phyloP scores from a whole-genome alignment of 1,140 invertebrate species.

The Maniola jurtina region DNA sequence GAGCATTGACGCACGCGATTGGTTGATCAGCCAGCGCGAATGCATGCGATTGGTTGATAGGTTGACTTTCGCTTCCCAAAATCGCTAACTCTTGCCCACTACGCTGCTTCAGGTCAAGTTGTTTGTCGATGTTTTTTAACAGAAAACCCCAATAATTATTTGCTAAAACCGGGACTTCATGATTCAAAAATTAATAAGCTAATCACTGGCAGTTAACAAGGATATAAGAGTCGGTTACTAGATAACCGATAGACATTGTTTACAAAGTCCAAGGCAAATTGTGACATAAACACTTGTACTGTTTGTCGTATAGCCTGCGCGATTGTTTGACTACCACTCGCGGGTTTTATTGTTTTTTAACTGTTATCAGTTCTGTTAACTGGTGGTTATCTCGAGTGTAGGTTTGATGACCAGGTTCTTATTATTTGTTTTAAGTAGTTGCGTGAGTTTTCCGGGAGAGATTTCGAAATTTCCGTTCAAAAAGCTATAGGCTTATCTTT shows the following conservation, averaged over 20 bases:
- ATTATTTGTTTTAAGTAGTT: neutral
- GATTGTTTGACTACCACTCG: slow-evolving; percentile 3
- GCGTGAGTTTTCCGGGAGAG: neutral
- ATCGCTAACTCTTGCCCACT: too few species aligned
- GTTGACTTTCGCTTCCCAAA: too few species aligned
- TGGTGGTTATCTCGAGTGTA: neutral
- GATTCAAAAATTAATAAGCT: too few species aligned
- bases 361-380: neutral
- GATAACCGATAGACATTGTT: slow-evolving; percentile 3
- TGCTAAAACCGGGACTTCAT: too few species aligned
- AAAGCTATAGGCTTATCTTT: too few species aligned
- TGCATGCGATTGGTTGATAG: too few species aligned
- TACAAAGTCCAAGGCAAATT: slow-evolving; percentile 3
- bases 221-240: neutral
- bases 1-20: too few species aligned
- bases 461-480: neutral
- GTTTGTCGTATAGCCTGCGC: neutral
- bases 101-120: too few species aligned
- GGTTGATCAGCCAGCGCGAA: too few species aligned
- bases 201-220: neutral
- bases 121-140: too few species aligned
- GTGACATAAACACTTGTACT: slow-evolving; percentile 5
- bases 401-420: slow-evolving; percentile 4
- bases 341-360: slow-evolving; percentile 12
- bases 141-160: too few species aligned